These are phyloP conservation scores for Cranoglanis bouderius DNA, from an alignment of 2,113 vertebrate species.

Conservation along the genomic window DNA sequence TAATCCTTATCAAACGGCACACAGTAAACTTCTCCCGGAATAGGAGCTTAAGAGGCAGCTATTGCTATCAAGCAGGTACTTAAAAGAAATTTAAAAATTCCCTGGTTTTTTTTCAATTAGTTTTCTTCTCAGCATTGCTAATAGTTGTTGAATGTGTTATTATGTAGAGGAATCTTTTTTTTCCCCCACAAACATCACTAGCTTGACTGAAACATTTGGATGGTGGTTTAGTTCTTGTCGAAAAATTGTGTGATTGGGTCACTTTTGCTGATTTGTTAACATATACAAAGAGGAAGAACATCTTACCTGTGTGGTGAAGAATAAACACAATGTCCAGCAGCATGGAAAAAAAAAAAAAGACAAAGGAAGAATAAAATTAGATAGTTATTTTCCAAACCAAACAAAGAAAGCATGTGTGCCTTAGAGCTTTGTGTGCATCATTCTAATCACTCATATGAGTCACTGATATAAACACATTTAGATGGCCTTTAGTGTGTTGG, in stretches of 20 bases:
- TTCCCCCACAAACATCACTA: not conserved
- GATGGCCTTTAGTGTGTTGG: not conserved
- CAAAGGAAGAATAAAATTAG: not conserved
- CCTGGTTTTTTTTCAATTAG: not conserved
- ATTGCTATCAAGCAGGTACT: conserved; percentile 7
- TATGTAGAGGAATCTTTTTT: not conserved
- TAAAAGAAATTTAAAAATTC: conserved; percentile 9
- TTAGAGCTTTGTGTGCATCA: not conserved
- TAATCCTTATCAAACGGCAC: conserved; percentile 32
- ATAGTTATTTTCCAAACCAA: not conserved
- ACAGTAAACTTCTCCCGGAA: not conserved
- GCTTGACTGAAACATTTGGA: not conserved
- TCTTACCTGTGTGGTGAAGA: conserved; percentile 35
- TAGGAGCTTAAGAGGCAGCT: not conserved
- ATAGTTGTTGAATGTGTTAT: not conserved
- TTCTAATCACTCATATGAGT: not conserved
- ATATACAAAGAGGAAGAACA: not conserved
- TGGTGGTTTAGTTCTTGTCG: not conserved
- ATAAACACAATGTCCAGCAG: not conserved
- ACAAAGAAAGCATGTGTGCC: not conserved
- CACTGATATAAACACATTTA: not conserved
- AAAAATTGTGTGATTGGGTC: not conserved
- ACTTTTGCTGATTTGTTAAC: not conserved
- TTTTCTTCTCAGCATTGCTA: not conserved
- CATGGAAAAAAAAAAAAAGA: not conserved